Percentiles rank a stretch among this genome's conserved stretches.
phyloP scores from a whole-genome alignment of 2,113 vertebrate genomes.

The Actinemys pallida region DNA sequence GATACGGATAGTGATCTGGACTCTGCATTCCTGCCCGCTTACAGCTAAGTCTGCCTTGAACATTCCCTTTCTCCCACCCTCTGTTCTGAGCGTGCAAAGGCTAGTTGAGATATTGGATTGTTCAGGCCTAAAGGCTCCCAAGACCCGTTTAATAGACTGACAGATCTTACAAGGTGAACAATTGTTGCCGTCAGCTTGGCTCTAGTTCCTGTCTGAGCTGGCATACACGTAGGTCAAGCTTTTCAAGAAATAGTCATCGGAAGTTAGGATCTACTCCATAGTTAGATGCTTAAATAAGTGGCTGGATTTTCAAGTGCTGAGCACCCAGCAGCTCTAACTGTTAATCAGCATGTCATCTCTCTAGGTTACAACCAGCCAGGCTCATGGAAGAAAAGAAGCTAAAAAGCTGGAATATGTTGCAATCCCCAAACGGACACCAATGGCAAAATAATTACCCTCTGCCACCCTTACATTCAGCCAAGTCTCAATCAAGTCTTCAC shows the following conservation, averaged over 20 bases:
- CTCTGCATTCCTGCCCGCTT: neutral
- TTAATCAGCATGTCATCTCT: no score
- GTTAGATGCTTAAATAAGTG: neutral
- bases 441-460: neutral
- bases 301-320: no score
- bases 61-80: neutral
- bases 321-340: neutral
- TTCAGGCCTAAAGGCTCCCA: neutral
- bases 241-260: neutral
- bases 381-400: neutral
- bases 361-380: no score
- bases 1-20: neutral
- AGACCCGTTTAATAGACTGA: neutral
- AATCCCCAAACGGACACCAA: neutral
- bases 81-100: neutral
- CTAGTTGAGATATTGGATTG: neutral
- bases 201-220: neutral
- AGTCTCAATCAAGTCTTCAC: neutral
- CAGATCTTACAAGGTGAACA: neutral
- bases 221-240: neutral
- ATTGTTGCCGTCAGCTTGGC: neutral
- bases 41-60: neutral
- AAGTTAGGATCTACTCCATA: neutral
- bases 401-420: neutral
- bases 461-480: no score